Evolutionary conservation across 2,797 vertebrate genomes (phyloP).

Genomic region (Leuciscus waleckii): DNA sequence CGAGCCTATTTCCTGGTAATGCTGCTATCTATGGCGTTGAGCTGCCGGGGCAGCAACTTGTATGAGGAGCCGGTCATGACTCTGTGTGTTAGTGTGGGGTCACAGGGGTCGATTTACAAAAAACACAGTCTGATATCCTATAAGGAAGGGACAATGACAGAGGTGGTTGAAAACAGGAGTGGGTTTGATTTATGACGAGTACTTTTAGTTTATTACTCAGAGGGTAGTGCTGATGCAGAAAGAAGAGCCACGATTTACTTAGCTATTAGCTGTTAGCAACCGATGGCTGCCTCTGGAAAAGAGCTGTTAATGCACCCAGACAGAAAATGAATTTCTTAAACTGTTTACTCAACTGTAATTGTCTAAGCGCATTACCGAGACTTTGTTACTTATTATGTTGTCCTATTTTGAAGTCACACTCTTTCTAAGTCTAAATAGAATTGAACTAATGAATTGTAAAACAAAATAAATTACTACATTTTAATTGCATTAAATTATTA

Average conservation of each 20-base stretch:
- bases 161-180: constrained; percentile 54
- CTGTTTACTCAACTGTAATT: constrained; percentile 2
- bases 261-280: constrained; percentile 47
- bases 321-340: constrained; percentile 28
- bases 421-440: neutral
- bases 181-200: constrained; percentile 78
- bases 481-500: neutral
- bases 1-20: constrained; percentile 63
- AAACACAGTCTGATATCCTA: constrained; percentile 63
- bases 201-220: constrained; percentile 83
- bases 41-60: constrained; percentile 23
- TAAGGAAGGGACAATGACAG: constrained; percentile 57
- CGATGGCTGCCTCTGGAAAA: constrained; percentile 33
- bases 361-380: constrained; percentile 13
- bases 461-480: neutral
- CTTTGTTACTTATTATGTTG: constrained; percentile 1
- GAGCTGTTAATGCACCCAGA: constrained; percentile 21
- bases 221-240: constrained; percentile 68
- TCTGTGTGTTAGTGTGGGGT: constrained; percentile 36
- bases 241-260: constrained; percentile 50
- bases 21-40: constrained; percentile 56
- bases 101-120: constrained; percentile 70
- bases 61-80: constrained; percentile 37
- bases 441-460: neutral
- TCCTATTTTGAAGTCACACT: neutral